Percentiles rank a stretch among this genome's conserved stretches.
Evolutionary conservation across 2,797 vertebrate genomes (phyloP).

Genomic region (Coracias cyanogaster): DNA sequence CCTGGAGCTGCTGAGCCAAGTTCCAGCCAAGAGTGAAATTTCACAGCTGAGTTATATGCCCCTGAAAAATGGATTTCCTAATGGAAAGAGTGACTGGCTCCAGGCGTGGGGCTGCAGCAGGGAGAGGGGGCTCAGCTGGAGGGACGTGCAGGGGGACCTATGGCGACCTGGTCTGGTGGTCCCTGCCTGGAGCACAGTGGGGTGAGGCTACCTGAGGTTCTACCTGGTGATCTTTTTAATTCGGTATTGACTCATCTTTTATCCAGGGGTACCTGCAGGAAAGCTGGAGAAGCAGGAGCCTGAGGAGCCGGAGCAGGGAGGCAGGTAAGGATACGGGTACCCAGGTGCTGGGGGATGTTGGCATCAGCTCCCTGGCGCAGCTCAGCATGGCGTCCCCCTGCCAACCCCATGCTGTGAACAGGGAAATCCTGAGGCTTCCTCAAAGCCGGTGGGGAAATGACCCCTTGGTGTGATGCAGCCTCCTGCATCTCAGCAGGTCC

Average conservation of each 20-base stretch:
- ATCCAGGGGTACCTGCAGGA: neutral
- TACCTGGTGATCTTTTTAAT: neutral
- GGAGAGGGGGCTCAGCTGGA: neutral
- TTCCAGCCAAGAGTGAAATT: conserved; percentile 33
- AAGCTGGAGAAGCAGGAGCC: neutral
- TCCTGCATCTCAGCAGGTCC: neutral
- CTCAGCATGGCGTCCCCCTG: neutral
- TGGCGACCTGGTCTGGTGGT: neutral
- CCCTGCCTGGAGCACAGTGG: rapidly evolving
- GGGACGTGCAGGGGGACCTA: neutral
- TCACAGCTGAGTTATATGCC: conserved; percentile 48
- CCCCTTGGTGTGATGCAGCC: rapidly evolving
- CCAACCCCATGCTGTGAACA: rapidly evolving
- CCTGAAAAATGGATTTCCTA: conserved; percentile 50
- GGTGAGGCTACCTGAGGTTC: neutral
- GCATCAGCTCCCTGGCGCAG: neutral
- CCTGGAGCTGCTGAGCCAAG: conserved; percentile 51
- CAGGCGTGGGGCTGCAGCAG: neutral
- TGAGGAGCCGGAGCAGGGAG: neutral
- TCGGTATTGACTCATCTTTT: neutral
- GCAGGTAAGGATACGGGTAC: neutral
- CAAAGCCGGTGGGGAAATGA: rapidly evolving
- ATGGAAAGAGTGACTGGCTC: conserved; percentile 63
- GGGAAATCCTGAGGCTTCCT: neutral
- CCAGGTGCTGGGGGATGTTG: rapidly evolving